These are phyloP conservation scores for Lasioglossum malachurum DNA, from an alignment of 2,888 invertebrate species.

Conservation along the genomic window DNA sequence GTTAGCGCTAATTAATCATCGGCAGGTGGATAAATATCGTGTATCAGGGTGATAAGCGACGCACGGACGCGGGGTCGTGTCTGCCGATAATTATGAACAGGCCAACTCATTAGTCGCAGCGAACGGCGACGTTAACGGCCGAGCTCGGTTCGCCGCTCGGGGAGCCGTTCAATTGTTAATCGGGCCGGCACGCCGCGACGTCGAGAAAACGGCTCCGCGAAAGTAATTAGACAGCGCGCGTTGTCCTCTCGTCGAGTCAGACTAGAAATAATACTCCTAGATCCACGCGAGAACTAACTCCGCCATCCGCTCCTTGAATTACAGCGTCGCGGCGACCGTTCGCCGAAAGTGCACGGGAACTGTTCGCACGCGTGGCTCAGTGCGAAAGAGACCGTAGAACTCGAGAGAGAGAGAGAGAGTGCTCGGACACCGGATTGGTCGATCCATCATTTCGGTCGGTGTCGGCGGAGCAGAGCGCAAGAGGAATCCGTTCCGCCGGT, in stretches of 20 bases:
- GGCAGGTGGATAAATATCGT: slow-evolving; percentile 63
- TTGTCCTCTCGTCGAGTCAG: not conserved
- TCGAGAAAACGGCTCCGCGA: slow-evolving; percentile 13
- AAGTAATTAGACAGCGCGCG: not conserved
- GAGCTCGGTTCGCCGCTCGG: slow-evolving; percentile 24
- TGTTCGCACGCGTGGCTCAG: not conserved
- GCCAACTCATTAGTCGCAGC: slow-evolving; percentile 73
- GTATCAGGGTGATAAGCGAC: slow-evolving; percentile 55
- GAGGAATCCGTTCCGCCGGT: slow-evolving; percentile 27
- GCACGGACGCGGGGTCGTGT: slow-evolving; percentile 50
- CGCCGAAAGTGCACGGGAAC: not conserved
- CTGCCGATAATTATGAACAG: slow-evolving; percentile 73
- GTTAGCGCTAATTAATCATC: slow-evolving; percentile 75
- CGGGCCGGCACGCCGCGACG: slow-evolving; percentile 17
- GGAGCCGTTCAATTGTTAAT: slow-evolving; percentile 52
- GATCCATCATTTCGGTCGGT: slow-evolving; percentile 56
- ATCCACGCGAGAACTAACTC: not conserved
- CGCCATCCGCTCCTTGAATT: not conserved
- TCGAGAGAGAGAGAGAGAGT: not conserved
- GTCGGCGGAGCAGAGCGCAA: slow-evolving; percentile 23
- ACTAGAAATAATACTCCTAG: not conserved
- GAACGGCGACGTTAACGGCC: slow-evolving; percentile 63
- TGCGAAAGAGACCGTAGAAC: not conserved
- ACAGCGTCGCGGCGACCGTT: not conserved
- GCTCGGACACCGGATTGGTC: slow-evolving; percentile 24